A percentile compares a stretch with the other conserved stretches of the same genome.
Evolutionary conservation across 1,140 invertebrate genomes (phyloP).

Genomic region (Penaeus vannamei): DNA sequence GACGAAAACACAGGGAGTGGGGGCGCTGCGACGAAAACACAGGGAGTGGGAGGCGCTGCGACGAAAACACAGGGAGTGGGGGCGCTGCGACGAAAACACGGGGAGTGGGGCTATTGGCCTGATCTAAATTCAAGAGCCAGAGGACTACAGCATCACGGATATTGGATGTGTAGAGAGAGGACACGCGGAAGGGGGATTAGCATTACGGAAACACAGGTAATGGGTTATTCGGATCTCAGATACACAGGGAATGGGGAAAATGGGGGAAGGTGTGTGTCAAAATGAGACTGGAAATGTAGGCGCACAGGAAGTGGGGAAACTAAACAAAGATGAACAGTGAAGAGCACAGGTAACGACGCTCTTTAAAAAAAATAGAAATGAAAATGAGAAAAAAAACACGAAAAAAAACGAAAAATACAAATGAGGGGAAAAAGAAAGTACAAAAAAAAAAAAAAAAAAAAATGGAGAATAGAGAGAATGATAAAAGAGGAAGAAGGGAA

Average conservation of each 20-base stretch:
- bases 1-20: no score
- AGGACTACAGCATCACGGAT: neutral
- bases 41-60: no score
- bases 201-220: no score
- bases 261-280: neutral
- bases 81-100: no score
- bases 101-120: no score
- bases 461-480: neutral
- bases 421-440: neutral
- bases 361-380: neutral
- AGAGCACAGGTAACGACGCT: neutral
- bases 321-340: neutral
- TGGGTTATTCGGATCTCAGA: no score
- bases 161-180: slow-evolving; percentile 7
- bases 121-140: neutral
- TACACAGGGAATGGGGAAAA: neutral
- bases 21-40: no score
- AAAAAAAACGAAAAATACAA: neutral
- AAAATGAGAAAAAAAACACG: neutral
- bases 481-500: neutral
- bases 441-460: neutral
- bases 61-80: no score
- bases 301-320: neutral
- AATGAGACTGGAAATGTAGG: neutral
- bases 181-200: neutral